Evolutionary conservation across 2,888 invertebrate genomes (phyloP), one percentile per base, ranked within the genome.

Genomic region (Scaptomyza parva): DNA sequence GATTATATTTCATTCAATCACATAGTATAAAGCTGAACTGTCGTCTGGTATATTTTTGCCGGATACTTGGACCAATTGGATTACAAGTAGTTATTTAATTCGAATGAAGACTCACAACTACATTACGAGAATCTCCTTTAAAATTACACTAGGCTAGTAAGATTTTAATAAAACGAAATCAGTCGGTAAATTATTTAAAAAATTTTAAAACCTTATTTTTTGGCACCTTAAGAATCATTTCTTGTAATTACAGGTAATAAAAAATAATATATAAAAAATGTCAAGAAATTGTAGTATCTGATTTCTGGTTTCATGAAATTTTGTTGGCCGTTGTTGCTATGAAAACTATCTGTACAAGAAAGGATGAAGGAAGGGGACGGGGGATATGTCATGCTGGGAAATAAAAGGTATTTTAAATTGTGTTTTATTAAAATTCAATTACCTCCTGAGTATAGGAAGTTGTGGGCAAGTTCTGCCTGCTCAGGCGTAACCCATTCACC

Each of bases 371-470:
- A 30, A 30, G 26, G 26, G 26, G n/a, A n/a, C n/a, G 4, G 30
- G 12, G 4, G 2, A 12, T 39, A 24, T 33, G 35, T 64, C 33
- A 33, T 33, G 33, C 33, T 33, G 9, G n/a, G 41, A 17, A 24
- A 14, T 39, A 54, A 60, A 41, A 30, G 37, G 11, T 22, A 26
- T n/a, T 28, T 57, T 48, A 70, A 40, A 67, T 41, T 5, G 17
- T 35, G 8, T 37, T 37, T 51, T 63, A 59, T 44, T 51, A 28
- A 37, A 45, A 28, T 41, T 66, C 22, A 74, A 74, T 93, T 91
- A 93, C 92, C 97, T 92, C 97, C 97, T 82, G 97, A 97, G 93
- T 97, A 95, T 89, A 97, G 93, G 93, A 97, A 94, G 93, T 96
- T 96, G 93, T 97, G 96, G 79, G 96, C 97, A 91, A 97, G 93